Base-by-base conservation (phyloP, 2,113 vertebrate genomes). In the Manacus vitellinus region DNA sequence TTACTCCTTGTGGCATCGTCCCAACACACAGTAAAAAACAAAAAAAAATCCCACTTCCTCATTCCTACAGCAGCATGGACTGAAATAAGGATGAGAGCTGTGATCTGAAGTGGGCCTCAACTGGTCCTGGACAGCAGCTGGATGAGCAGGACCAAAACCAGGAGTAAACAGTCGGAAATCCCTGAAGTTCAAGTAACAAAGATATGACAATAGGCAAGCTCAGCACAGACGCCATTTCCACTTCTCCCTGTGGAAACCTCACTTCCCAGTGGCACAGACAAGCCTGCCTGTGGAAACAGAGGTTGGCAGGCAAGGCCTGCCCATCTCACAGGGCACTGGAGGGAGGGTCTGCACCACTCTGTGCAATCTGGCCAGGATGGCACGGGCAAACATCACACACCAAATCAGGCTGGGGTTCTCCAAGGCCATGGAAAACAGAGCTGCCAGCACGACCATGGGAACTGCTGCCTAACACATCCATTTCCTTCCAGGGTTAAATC, bases 331-430 rank as follows among this genome's bases (percentile, higher is more conserved):
- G 31, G 22, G 59, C 31, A 20, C 41, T 35, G 30, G 23, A 58
- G 18, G 2, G 12, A 85, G 41, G 59, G 54, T 79, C 49, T 59
- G 52, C 33, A 46, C 0, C 0, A 46, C 43, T 37, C n/a, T 0
- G 0, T 12, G 63, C 54, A 68, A 77, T 47, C 33, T 46, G 56
- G 18, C 58, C 66, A 24, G 75, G 65, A 63, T 28, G 35, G 44
- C 47, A 86, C 58, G 23, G 68, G 67, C 83, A 88, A 72, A 33
- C 62, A 52, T 4, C 77, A 71, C 56, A 43, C 33, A 74, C 28
- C 55, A 52, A 28, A 61, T 55, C 8, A n/a, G 49, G n/a, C 0
- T 7, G 35, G 33, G 62, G 49, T 52, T 86, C 84, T 92, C 63
- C n/a, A 59, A 71, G 74, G 93, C 54, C 73, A 83, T 27, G 55